These are phyloP conservation scores for Eupithecia centaureata DNA, from an alignment of 2,888 invertebrate species.

Conservation along the genomic window DNA sequence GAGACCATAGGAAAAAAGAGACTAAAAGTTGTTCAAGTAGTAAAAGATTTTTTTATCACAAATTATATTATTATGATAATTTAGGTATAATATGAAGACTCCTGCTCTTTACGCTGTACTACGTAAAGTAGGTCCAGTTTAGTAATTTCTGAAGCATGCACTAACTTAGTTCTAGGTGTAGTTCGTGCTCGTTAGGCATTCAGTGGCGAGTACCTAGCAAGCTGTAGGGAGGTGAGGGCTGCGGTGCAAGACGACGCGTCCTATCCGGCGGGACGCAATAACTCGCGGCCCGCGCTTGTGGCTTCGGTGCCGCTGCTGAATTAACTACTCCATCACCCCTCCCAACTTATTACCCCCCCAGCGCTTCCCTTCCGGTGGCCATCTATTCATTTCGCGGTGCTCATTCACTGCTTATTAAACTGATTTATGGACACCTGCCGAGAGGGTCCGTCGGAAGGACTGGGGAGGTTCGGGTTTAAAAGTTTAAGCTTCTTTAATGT, in stretches of 20 bases:
- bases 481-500: constrained; percentile 17
- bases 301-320: constrained; percentile 35
- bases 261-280: constrained; percentile 29
- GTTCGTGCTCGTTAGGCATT: background rate
- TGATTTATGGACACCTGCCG: constrained; percentile 32
- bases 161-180: background rate
- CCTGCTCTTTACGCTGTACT: background rate
- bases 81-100: no score
- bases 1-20: no score
- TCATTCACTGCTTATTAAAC: constrained; percentile 41
- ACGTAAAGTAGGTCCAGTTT: background rate
- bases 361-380: constrained; percentile 24
- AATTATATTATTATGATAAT: no score
- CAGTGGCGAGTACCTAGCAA: background rate
- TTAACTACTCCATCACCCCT: constrained; percentile 37
- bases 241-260: background rate
- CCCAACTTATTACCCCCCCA: constrained; percentile 10
- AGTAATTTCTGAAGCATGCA: background rate
- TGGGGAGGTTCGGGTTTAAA: constrained; percentile 8
- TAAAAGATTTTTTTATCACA: no score
- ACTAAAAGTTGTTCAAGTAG: no score
- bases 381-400: constrained; percentile 36
- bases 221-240: background rate
- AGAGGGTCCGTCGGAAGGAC: constrained; percentile 11
- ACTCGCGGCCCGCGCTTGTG: constrained; percentile 36